phyloP scores from a whole-genome alignment of 2,888 invertebrate genomes.

The Ochropleura leucogaster region DNA sequence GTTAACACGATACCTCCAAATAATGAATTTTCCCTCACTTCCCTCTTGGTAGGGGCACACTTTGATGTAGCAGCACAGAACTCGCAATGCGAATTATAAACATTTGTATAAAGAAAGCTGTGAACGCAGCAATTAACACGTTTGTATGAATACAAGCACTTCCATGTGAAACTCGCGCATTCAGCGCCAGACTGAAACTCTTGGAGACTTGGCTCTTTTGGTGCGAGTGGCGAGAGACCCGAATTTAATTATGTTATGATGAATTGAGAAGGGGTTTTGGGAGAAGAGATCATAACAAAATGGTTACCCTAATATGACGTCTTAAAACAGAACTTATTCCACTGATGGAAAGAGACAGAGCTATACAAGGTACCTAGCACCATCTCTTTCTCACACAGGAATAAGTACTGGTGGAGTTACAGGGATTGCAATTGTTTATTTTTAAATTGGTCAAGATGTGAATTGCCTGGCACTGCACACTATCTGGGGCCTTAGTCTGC shows the following conservation, averaged over 20 bases:
- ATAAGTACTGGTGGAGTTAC: too few species aligned
- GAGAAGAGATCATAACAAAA: too few species aligned
- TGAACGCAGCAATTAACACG: slow-evolving; percentile 74
- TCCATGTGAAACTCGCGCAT: slow-evolving; percentile 33
- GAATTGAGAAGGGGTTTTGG: background rate
- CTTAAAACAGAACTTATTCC: too few species aligned
- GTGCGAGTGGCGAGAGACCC: slow-evolving; percentile 4
- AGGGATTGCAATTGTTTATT: too few species aligned
- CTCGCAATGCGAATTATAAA: slow-evolving; percentile 79
- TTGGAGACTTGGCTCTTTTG: slow-evolving; percentile 12
- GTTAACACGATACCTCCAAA: background rate
- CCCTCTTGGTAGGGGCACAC: slow-evolving; percentile 63
- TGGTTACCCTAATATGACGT: too few species aligned
- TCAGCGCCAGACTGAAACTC: slow-evolving; percentile 52
- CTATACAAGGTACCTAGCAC: too few species aligned
- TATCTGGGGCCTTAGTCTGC: too few species aligned
- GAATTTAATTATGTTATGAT: slow-evolving; percentile 34
- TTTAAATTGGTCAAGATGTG: too few species aligned
- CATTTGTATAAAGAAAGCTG: slow-evolving; percentile 77
- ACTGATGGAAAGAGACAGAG: too few species aligned
- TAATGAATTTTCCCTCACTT: slow-evolving; percentile 20
- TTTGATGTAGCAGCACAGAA: slow-evolving; percentile 79
- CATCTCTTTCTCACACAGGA: too few species aligned
- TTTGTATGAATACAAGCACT: slow-evolving; percentile 51
- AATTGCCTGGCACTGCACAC: too few species aligned